Base-by-base conservation (phyloP, 2,797 vertebrate genomes). In the Remorina albescens region DNA sequence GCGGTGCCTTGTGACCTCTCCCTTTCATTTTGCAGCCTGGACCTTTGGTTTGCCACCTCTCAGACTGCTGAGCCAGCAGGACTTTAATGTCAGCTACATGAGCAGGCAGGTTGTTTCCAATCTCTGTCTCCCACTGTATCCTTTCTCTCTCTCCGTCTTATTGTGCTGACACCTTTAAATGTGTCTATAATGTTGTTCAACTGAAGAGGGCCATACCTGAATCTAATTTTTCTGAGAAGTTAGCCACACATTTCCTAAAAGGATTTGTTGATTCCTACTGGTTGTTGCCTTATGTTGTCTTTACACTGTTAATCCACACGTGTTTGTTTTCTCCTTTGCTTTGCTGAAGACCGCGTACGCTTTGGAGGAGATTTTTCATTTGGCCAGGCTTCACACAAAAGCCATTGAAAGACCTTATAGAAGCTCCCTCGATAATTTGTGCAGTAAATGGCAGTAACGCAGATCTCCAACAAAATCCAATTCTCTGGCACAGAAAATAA, bases 31-130 rank as follows among this genome's bases (percentile, higher is more conserved):
- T 61, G n/a, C 23, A 47, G 25, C 34, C 18, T 15, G 26, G 44
- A 57, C 18, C 25, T 26, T 55, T 26, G 7, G 25, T 41, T 39
- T 86, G 81, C 83, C 66, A 80, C 51, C 41, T 78, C 64, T 47
- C 23, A 64, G 15, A 64, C 8, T 76, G 89, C 85, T 91, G 86
- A 90, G 3, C 36, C 50, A 59, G 83, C 86, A 78, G 42, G 36
- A 65, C 74, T 74, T 77, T 87, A 80, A 86, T 83, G 78, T 83
- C 73, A 55, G 44, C 58, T 62, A 26, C 63, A 68, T 39, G 3
- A 21, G 59, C 34, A 75, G 64, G 68, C 51, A 64, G 53, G 71
- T 55, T 7, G 8, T 19, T 42, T 39, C 28, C 1, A 26, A 32
- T 75, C 34, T 61, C 50, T 51, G 49, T 63, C 64, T 56, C 25